Evolutionary conservation across 2,888 invertebrate genomes (phyloP), one percentile per base, ranked within the genome.

Genomic region (Eurois occulta): DNA sequence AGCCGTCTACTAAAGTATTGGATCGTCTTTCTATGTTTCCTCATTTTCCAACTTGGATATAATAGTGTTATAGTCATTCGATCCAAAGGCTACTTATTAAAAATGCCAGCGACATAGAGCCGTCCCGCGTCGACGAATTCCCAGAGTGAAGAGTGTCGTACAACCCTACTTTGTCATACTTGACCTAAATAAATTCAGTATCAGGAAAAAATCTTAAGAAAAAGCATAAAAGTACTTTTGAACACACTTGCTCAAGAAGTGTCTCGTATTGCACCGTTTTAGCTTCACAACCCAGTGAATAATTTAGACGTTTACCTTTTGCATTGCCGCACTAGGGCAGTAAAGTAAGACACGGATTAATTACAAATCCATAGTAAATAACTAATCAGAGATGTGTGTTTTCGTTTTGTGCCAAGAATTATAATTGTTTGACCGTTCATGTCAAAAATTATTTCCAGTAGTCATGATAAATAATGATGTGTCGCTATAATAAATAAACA

Each of bases 121-220:
- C 46, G 24, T 68, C 16, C 6, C 18, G 21, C 28, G 43, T 66
- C 13, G 67, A n/a, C 65, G 32, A 78, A 66, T 58, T 76, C 72
- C 68, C 80, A 32, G 46, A 72, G 65, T 77, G 52, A 71, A 85
- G 80, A 85, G 83, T 85, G 72, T 43, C 73, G 72, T 6, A 79
- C 83, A 84, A 84, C 87, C 90, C 87, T 89, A 90, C 88, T 91
- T 90, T 88, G 87, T 88, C 86, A 88, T 87, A 88, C 89, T 91
- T 91, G 92, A 92, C 92, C 92, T 75, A 90, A 90, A 91, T 91
- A 91, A 90, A 89, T 90, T 83, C 86, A 82, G 86, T 87, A 21
- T 80, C 86, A 85, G 78, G 83, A 86, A 82, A 86, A 65, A 65
- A 41, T 24, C 41, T 8, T 8, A 6, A 32, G 8, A 60, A 35